Evolutionary conservation across 2,113 vertebrate genomes (phyloP).

Genomic region (Silurus meridionalis): DNA sequence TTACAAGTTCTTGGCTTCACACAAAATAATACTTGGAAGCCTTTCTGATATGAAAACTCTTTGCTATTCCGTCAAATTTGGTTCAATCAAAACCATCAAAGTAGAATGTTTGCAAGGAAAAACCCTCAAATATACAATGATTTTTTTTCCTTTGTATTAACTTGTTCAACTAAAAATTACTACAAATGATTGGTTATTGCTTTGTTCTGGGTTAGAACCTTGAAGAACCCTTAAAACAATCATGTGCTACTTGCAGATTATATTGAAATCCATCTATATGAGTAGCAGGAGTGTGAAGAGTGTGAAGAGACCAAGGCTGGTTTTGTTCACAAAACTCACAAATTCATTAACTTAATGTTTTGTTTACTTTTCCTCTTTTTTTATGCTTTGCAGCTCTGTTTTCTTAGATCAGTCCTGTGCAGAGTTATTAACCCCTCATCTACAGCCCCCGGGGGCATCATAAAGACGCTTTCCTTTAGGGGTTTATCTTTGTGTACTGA

Average conservation of each 20-base stretch:
- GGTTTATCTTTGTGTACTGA: slow-evolving; percentile 35
- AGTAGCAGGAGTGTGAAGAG: no score
- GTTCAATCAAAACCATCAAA: background rate
- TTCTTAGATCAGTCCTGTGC: slow-evolving; percentile 57
- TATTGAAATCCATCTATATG: background rate
- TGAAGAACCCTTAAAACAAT: background rate
- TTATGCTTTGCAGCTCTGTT: slow-evolving; percentile 37
- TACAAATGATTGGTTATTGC: background rate
- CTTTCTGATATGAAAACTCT: background rate
- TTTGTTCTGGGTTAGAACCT: background rate
- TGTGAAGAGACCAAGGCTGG: no score
- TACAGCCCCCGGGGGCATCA: slow-evolving; percentile 52
- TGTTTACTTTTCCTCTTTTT: background rate
- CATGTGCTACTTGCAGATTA: background rate
- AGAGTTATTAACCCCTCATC: slow-evolving; percentile 49
- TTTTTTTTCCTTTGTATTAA: background rate
- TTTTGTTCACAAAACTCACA: background rate
- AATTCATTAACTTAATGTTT: background rate
- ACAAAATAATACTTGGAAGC: background rate
- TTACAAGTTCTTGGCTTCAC: background rate
- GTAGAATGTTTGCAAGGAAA: background rate
- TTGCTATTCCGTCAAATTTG: background rate
- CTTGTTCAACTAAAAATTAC: background rate
- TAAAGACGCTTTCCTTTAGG: slow-evolving; percentile 45
- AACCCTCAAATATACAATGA: background rate